Evolutionary conservation across 2,888 invertebrate species (phyloP), one percentile per base, ranked within the genome.

Genomic region (Rhimphoctona megacephalus): DNA sequence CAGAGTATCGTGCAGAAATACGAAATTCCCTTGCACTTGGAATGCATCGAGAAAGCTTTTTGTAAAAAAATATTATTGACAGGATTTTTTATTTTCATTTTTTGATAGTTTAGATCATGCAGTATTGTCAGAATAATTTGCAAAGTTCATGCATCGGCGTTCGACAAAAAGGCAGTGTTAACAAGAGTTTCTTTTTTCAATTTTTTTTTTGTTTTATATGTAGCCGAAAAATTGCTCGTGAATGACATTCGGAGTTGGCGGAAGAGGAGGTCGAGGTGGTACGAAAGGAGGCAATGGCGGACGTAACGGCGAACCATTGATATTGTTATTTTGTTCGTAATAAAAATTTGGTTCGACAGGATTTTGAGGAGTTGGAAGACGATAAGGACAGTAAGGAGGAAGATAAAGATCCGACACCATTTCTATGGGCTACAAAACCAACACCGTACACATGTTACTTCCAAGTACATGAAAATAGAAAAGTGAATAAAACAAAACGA

Each of bases 361-460:
- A 39, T 88, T 78, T 86, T 89, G 86, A 88, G 92, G 90, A 94
- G 87, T 95, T 95, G 91, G 88, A 84, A 67, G 95, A 94, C 33
- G 95, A 95, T 89, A 95, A 94, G 94, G 93, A 94, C 93, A 90
- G 88, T 90, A 90, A 88, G 94, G 91, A 86, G 96, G 96, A 92
- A 96, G 96, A 95, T 96, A 97, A 94, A 97, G 96, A 95, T 97
- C 97, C 95, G 97, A 96, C 95, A 96, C 96, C 96, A 97, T 96
- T 95, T 97, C 96, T 95, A 96, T 95, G 95, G 96, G 97, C 97
- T 96, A 95, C 94, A 94, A 92, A 93, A 88, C 86, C 88, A 88
- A 88, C 87, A 88, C 89, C 89, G 85, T 78, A 85, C 54, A 83
- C 79, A 81, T 84, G 78, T 89, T 87, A 85, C 76, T 67, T 43